Conservation (phyloP, 2,113 vertebrate genomes). For the Polypterus bichir region DNA sequence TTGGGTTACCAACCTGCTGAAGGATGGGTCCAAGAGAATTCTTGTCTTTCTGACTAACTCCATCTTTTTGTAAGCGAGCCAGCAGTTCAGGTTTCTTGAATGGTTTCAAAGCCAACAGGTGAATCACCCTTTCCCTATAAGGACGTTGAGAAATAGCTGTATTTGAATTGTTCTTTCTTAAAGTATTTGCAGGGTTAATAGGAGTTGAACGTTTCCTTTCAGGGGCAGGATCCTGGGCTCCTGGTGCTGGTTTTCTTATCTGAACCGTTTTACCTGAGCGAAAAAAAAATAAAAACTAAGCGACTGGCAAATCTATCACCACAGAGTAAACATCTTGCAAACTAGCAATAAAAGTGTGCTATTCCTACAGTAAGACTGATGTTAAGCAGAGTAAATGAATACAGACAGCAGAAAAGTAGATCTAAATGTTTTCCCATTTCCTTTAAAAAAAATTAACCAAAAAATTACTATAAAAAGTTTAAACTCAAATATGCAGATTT, state of each 20-base stretch:
- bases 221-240: constrained; percentile 52
- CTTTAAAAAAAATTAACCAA: no score
- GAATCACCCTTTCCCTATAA: constrained; percentile 73
- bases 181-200: constrained; percentile 67
- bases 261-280: constrained; percentile 64
- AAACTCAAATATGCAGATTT: no score
- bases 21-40: constrained; percentile 48
- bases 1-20: constrained; percentile 44
- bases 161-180: constrained; percentile 56
- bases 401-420: no score
- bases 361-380: no score
- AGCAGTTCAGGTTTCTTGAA: constrained; percentile 89
- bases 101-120: constrained; percentile 68
- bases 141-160: constrained; percentile 61
- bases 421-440: no score
- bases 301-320: no score
- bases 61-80: constrained; percentile 69
- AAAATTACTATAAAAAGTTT: no score
- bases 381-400: no score
- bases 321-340: no score
- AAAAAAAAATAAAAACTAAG: background rate
- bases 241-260: constrained; percentile 60
- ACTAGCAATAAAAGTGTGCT: no score
- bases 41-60: constrained; percentile 73
- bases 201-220: constrained; percentile 73